phyloP scores from a whole-genome alignment of 1,140 invertebrate species.

The Drosophila sturtevanti region DNA sequence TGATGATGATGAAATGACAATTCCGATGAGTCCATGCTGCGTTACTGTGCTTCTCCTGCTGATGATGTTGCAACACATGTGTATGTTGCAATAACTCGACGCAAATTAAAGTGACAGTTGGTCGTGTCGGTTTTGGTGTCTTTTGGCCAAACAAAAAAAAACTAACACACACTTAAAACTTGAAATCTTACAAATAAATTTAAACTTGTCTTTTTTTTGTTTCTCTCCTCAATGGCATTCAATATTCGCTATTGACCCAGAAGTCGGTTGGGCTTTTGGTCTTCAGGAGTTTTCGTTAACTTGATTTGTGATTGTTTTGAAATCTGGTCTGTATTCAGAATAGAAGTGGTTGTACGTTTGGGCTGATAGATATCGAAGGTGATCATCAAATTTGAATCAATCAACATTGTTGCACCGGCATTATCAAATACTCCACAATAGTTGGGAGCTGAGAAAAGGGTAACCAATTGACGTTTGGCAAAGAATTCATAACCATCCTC shows the following conservation, averaged over 20 bases:
- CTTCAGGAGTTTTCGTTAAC: too few relatives aligned
- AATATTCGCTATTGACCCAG: too few relatives aligned
- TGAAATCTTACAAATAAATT: too few relatives aligned
- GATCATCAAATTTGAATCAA: slow-evolving; percentile 98
- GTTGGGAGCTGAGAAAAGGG: slow-evolving; percentile 90
- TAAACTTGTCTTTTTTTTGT: too few relatives aligned
- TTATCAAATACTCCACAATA: slow-evolving; percentile 97
- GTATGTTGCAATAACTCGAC: slow-evolving; percentile 7
- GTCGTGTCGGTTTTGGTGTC: slow-evolving; percentile 2
- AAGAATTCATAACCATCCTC: slow-evolving; percentile 99
- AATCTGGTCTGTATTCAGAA: too few relatives aligned
- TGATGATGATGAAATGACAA: slow-evolving; percentile 23
- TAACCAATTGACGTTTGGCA: slow-evolving; percentile 97
- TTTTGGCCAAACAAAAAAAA: background rate
- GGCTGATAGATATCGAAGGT: slow-evolving; percentile 85
- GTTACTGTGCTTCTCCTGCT: slow-evolving; percentile 26
- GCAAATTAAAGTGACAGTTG: slow-evolving; percentile 45
- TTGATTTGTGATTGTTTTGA: too few relatives aligned
- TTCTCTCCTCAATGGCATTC: too few relatives aligned
- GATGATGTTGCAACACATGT: slow-evolving; percentile 1
- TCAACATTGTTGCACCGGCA: slow-evolving; percentile 98
- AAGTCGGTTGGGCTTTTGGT: too few relatives aligned
- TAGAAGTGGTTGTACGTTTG: slow-evolving; percentile 18
- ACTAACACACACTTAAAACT: background rate
- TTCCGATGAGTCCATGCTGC: slow-evolving; percentile 18